These are phyloP conservation scores for Wasmannia auropunctata DNA, from an alignment of 1,140 invertebrate genomes.

Conservation along the genomic window DNA sequence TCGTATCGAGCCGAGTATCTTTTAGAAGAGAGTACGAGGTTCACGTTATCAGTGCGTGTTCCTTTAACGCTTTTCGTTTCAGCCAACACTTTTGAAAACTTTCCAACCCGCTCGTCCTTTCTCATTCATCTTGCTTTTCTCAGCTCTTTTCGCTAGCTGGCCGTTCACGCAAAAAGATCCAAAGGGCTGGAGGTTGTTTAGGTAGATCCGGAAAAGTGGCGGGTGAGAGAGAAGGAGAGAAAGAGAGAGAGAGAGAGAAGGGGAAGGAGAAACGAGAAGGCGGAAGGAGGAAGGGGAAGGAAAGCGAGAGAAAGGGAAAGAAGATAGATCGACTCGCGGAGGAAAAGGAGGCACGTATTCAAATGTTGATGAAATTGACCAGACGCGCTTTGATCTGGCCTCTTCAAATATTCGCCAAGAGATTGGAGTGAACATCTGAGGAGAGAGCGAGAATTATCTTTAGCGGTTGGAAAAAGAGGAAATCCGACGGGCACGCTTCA, in stretches of 20 bases:
- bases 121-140: slow-evolving; percentile 52
- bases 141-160: slow-evolving; percentile 68
- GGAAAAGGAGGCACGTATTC: slow-evolving; percentile 78
- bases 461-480: slow-evolving; percentile 56
- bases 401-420: slow-evolving; percentile 85
- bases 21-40: slow-evolving; percentile 64
- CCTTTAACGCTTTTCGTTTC: slow-evolving; percentile 73
- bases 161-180: slow-evolving; percentile 70
- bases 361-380: slow-evolving; percentile 86
- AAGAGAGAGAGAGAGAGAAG: neutral
- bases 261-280: neutral
- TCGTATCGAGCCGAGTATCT: slow-evolving; percentile 57
- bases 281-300: neutral
- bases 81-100: slow-evolving; percentile 78
- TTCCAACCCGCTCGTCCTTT: slow-evolving; percentile 51
- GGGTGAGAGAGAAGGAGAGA: neutral
- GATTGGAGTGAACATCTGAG: slow-evolving; percentile 85
- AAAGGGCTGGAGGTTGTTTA: slow-evolving; percentile 67
- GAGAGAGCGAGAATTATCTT: slow-evolving; percentile 82
- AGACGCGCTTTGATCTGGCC: slow-evolving; percentile 85
- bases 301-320: neutral
- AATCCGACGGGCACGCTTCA: slow-evolving; percentile 21
- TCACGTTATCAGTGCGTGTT: slow-evolving; percentile 66
- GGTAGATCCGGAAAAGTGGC: slow-evolving; percentile 53
- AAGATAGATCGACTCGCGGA: slow-evolving; percentile 26